phyloP scores from a whole-genome alignment of 2,888 invertebrate species.

The Lycophotia porphyrea region DNA sequence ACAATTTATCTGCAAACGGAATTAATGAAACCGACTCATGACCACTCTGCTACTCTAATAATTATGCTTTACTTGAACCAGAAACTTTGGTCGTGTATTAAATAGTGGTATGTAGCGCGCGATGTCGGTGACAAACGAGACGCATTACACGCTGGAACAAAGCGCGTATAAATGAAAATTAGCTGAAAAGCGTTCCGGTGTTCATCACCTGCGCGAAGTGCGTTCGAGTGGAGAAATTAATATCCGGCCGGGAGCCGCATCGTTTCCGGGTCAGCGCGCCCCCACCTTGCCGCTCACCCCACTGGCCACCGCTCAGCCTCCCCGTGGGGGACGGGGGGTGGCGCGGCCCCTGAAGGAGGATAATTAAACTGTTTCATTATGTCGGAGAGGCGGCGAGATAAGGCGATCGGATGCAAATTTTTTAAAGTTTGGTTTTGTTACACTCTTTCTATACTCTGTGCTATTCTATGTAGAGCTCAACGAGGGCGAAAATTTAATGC shows the following conservation, averaged over 20 bases:
- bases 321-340: constrained; percentile 5
- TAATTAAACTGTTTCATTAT: constrained; percentile 81
- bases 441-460: constrained; percentile 4
- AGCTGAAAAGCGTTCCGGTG: constrained; percentile 64
- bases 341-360: constrained; percentile 69
- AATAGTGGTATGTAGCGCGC: neutral
- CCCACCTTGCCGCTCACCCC: constrained; percentile 24
- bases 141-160: constrained; percentile 49
- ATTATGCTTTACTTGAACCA: neutral
- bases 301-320: neutral
- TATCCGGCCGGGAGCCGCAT: constrained; percentile 81
- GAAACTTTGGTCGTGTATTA: constrained; percentile 2
- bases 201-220: constrained; percentile 71
- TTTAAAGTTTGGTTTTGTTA: constrained; percentile 60
- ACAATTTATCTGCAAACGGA: constrained; percentile 20
- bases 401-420: constrained; percentile 67
- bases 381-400: constrained; percentile 68
- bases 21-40: constrained; percentile 11
- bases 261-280: constrained; percentile 80
- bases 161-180: constrained; percentile 61
- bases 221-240: constrained; percentile 83
- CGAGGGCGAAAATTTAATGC: neutral
- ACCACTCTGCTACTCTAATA: neutral
- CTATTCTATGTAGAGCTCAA: constrained; percentile 14
- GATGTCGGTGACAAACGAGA: constrained; percentile 26